Conservation (phyloP, 2,888 invertebrate species). For the Rhamphomyia laevipes region DNA sequence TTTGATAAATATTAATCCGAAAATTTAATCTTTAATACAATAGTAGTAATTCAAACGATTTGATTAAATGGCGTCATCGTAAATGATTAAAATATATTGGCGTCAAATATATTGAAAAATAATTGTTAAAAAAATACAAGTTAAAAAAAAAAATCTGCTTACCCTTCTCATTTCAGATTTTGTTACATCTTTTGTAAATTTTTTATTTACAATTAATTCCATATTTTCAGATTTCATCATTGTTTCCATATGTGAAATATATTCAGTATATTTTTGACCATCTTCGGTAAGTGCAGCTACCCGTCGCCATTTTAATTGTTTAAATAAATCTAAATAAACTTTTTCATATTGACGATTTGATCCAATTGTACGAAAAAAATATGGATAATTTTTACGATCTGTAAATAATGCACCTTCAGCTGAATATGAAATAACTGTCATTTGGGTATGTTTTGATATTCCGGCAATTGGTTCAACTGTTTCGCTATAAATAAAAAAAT, state of each 20-base stretch:
- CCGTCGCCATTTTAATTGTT: slow-evolving; percentile 52
- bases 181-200: slow-evolving; percentile 50
- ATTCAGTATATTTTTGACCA: slow-evolving; percentile 67
- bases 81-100: no score
- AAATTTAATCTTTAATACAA: no score
- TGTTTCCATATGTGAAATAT: slow-evolving; percentile 57
- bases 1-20: no score
- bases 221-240: slow-evolving; percentile 50
- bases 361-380: slow-evolving; percentile 69
- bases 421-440: slow-evolving; percentile 63
- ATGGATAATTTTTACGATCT: slow-evolving; percentile 57
- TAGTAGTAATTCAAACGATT: no score
- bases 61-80: no score
- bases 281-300: slow-evolving; percentile 69
- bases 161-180: slow-evolving; percentile 47
- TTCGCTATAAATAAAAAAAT: slow-evolving; percentile 53
- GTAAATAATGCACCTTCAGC: slow-evolving; percentile 64
- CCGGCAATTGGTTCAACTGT: slow-evolving; percentile 70
- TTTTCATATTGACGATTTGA: slow-evolving; percentile 50
- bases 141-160: slow-evolving; percentile 6
- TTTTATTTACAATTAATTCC: slow-evolving; percentile 53
- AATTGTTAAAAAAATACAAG: no score
- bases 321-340: slow-evolving; percentile 52
- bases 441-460: slow-evolving; percentile 58
- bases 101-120: no score